These are phyloP conservation scores for Chrysoperla carnea DNA, from an alignment of 1,140 invertebrate species.

Conservation along the genomic window DNA sequence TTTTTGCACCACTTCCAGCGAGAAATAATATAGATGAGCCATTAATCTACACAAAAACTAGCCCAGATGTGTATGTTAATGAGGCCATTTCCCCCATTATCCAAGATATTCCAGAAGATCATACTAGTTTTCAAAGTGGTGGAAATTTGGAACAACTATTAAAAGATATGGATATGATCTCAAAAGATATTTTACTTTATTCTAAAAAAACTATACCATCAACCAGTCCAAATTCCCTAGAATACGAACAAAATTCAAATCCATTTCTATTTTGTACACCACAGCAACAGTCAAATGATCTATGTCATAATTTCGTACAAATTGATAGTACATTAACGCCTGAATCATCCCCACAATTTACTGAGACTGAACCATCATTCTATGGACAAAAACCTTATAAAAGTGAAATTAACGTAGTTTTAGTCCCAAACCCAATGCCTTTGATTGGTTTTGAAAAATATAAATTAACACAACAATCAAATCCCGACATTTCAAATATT, in stretches of 20 bases:
- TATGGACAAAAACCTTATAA: conserved; percentile 9
- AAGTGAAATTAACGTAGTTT: conserved; percentile 19
- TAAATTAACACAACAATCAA: background rate
- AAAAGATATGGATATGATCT: conserved; percentile 29
- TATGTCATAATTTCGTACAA: background rate
- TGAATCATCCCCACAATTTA: background rate
- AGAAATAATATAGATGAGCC: background rate
- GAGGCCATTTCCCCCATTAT: background rate
- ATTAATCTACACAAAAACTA: conserved; percentile 10
- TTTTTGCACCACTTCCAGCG: conserved; percentile 15
- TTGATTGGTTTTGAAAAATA: conserved; percentile 21
- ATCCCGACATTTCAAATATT: background rate
- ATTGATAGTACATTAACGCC: background rate
- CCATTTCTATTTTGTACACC: background rate
- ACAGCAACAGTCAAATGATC: background rate
- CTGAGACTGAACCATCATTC: background rate
- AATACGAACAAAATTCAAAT: background rate
- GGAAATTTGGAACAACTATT: conserved; percentile 28
- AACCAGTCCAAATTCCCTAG: background rate
- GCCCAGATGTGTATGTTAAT: conserved; percentile 9
- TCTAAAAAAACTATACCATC: too few relatives aligned
- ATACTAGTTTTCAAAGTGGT: conserved; percentile 19
- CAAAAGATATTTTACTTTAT: conserved; percentile 20
- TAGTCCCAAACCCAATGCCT: conserved; percentile 22
- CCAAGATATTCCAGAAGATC: conserved; percentile 4